Evolutionary conservation across 2,888 invertebrate species (phyloP), one percentile per base, ranked within the genome.

Genomic region (Aporophyla nigra): DNA sequence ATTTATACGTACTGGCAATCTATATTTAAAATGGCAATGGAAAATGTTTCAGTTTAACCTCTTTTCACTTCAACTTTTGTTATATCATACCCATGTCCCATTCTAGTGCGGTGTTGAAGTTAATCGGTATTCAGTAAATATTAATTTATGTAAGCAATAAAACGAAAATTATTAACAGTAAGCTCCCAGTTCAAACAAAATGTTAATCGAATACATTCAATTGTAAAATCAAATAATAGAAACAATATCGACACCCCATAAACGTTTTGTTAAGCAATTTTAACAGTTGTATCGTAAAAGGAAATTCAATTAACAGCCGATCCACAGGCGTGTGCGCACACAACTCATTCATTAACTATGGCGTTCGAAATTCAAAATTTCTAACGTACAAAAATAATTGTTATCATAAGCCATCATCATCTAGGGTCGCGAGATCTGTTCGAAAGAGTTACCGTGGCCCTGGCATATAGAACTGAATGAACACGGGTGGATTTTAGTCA

Each of bases 371-470:
- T 65, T 71, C 62, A 69, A 78, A 83, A 83, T 70, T 70, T 73
- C 40, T 63, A 68, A 54, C 71, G 24, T 63, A 75, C 53, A 61
- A 75, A 84, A 82, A 80, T 78, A 79, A 82, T 85, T 82, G 75
- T 78, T 79, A 82, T 61, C 54, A 74, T 80, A 76, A 74, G 76
- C 33, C 33, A 33, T 33, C 33, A 33, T 33, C 33, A 33, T 33
- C 33, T 33, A 33, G 33, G 33, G 33, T 33, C 33, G 33, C 33
- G 33, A 33, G 33, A 33, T 33, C 33, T 33, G 33, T 33, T 33
- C 3, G 33, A 33, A 33, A 33, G 33, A 33, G 33, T 33, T 33
- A 33, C 33, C 33, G 33, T 33, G 33, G 33, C 33, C 33, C 33
- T 33, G 33, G 33, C 33, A 33, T 33, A 33, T 33, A 33, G 33